Evolutionary conservation across 2,888 invertebrate species (phyloP).

Genomic region (Oscheius onirici): DNA sequence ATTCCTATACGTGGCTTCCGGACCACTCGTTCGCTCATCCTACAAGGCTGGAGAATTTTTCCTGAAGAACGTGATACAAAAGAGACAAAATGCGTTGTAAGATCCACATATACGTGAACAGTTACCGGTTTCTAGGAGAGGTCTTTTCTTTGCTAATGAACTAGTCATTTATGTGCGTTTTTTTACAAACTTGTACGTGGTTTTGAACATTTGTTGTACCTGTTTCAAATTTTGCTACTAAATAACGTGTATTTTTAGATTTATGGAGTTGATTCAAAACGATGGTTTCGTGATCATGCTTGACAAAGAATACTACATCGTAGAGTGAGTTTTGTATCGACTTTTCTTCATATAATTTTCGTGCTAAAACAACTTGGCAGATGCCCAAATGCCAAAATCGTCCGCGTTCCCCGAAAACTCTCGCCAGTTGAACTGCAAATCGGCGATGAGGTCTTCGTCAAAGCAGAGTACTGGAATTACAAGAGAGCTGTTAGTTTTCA

Average conservation of each 20-base stretch:
- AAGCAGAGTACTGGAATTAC: slow-evolving; percentile 4
- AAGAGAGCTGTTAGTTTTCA: slow-evolving; percentile 4
- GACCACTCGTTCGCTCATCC: slow-evolving; percentile 93
- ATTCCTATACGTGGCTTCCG: slow-evolving; percentile 95
- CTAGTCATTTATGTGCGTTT: slow-evolving; percentile 1
- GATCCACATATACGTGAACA: not conserved
- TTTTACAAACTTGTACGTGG: not conserved
- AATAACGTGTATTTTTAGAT: not conserved
- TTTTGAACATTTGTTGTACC: not conserved
- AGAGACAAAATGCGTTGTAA: slow-evolving; percentile 38
- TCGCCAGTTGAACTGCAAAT: not conserved
- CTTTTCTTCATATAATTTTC: no score
- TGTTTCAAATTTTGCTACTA: not conserved
- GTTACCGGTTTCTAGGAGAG: slow-evolving; percentile 4
- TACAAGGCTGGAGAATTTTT: slow-evolving; percentile 91
- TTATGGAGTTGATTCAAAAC: not conserved
- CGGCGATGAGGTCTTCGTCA: slow-evolving; percentile 1
- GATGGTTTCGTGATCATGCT: not conserved
- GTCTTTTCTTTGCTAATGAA: not conserved
- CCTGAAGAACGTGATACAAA: slow-evolving; percentile 66
- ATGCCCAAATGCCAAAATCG: not conserved
- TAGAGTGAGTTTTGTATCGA: not conserved
- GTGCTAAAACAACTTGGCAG: no score
- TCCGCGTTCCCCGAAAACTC: not conserved
- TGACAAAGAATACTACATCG: not conserved